Evolutionary conservation across 2,797 vertebrate genomes (phyloP), one percentile per base, ranked within the genome.

Genomic region (Epinephelus malabaricus): DNA sequence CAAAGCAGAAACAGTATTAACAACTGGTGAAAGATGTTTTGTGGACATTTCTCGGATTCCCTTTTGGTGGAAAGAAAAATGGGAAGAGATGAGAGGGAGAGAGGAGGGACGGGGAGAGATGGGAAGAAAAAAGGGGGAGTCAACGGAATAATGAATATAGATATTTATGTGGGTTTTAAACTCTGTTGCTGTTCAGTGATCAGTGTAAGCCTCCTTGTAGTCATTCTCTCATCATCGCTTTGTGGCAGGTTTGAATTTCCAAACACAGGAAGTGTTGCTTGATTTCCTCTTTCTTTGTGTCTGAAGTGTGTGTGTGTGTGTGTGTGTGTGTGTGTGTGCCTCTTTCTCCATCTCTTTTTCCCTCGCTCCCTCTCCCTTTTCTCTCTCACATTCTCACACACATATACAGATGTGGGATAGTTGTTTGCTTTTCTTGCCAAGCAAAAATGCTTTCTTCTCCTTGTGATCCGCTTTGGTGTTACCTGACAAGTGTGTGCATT

Each of bases 371-470:
- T 75, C 74, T 66, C 62, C 30, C 53, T 23, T 71, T 55, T 75
- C 76, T 64, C 64, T 18, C 56, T 68, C 64, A 66, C 69, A 83
- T 82, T 86, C 86, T 84, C 78, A 73, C 86, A 76, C 89, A 85
- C 75, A 78, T 81, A 76, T 84, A 84, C 90, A 90, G 86, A 93
- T 90, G 92, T 88, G 84, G 73, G 76, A 86, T 82, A 73, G 75
- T 86, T 94, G 89, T 95, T 94, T 94, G 92, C 90, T 93, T 92
- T 94, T 90, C 89, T 88, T 93, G 84, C 88, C 85, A 88, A 85
- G 87, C 83, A 93, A 94, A 94, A 93, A 94, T 94, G 90, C 94
- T 94, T 94, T 95, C 90, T 94, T 95, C 89, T 94, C 76, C 88
- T 85, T 87, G 69, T 81, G 75, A 82, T 70, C 76, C 63, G 50